Conservation (phyloP, 2,797 vertebrate species). For the Remorina albescens region DNA sequence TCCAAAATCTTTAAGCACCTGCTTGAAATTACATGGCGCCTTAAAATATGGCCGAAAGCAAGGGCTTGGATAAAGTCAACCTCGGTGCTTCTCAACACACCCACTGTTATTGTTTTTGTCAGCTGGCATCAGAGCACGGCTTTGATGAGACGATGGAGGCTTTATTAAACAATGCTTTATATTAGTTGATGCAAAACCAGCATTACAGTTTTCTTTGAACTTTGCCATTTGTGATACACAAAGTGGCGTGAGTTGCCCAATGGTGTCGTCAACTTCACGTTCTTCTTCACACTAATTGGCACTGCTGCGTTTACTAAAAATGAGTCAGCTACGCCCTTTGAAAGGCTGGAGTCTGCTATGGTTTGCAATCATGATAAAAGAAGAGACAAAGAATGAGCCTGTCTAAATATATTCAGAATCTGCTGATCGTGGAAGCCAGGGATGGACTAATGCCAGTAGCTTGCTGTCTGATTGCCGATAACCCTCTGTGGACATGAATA, state of each 20-base stretch:
- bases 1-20: neutral
- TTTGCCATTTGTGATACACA: neutral
- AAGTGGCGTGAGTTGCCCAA: slow-evolving; percentile 6
- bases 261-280: slow-evolving; percentile 10
- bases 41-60: slow-evolving; percentile 9
- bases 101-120: slow-evolving; percentile 17
- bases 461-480: slow-evolving; percentile 46
- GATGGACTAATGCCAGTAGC: neutral
- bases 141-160: slow-evolving; percentile 4
- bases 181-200: slow-evolving; percentile 6
- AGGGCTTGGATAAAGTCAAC: slow-evolving; percentile 1
- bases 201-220: slow-evolving; percentile 28
- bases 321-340: slow-evolving; percentile 12
- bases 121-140: neutral
- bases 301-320: slow-evolving; percentile 13
- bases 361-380: slow-evolving; percentile 33
- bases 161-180: slow-evolving; percentile 15
- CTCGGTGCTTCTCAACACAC: slow-evolving; percentile 1
- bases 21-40: slow-evolving; percentile 17
- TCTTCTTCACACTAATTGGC: slow-evolving; percentile 48
- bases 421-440: slow-evolving; percentile 45
- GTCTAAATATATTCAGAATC: slow-evolving; percentile 43
- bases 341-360: slow-evolving; percentile 17
- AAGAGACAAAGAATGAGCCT: slow-evolving; percentile 23
- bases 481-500: slow-evolving; percentile 37